Conservation (phyloP, 2,888 invertebrate genomes). For the Cantharis nigra region DNA sequence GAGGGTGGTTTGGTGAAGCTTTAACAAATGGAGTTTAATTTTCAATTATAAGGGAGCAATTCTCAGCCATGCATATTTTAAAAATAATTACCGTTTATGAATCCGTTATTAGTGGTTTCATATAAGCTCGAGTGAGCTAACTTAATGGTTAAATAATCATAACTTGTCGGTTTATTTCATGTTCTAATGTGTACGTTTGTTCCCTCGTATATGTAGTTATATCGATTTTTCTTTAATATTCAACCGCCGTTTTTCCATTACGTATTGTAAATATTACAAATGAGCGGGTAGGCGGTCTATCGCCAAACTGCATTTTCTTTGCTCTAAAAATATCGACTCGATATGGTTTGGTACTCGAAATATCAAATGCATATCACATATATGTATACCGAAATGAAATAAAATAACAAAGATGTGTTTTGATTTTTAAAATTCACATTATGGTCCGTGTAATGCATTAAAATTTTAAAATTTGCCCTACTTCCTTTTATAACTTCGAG, state of each 20-base stretch:
- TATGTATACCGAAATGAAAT: not conserved
- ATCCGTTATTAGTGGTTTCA: conserved; percentile 6
- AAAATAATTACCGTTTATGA: conserved; percentile 17
- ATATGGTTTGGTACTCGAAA: not conserved
- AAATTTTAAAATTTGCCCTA: not conserved
- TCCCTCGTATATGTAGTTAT: not conserved
- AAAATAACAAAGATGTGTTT: conserved; percentile 1
- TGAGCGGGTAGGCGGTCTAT: not conserved
- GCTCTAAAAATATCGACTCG: conserved; percentile 6
- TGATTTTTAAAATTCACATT: not conserved
- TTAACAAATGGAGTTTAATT: conserved; percentile 22
- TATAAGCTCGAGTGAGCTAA: not conserved
- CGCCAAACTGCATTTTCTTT: conserved; percentile 6
- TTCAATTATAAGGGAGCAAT: conserved; percentile 18
- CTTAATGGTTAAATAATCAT: not conserved
- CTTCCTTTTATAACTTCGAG: not conserved
- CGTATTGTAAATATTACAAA: conserved; percentile 7
- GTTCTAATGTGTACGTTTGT: not conserved
- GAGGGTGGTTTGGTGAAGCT: conserved; percentile 7
- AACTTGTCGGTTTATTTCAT: not conserved
- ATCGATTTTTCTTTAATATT: conserved; percentile 15
- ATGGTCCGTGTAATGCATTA: not conserved
- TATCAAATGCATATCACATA: not conserved
- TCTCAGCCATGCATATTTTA: conserved; percentile 20
- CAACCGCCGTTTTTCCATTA: conserved; percentile 20